Conservation (phyloP, 2,888 invertebrate species). For the Cephalotes varians region DNA sequence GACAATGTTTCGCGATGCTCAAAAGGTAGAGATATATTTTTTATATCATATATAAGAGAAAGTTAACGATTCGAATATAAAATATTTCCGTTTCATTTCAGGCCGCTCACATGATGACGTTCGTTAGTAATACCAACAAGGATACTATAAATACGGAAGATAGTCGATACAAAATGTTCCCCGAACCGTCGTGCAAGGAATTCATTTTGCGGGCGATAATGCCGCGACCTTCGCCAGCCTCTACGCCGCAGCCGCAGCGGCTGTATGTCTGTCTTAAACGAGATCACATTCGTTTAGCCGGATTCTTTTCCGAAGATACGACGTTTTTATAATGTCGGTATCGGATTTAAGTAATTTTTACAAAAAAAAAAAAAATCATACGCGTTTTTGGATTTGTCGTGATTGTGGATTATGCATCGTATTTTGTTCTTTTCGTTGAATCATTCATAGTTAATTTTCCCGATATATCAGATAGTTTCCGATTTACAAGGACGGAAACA, state of each 20-base stretch:
- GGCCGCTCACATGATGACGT: slow-evolving; percentile 86
- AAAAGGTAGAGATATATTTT: slow-evolving; percentile 84
- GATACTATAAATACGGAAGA: slow-evolving; percentile 78
- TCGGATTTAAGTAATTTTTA: neutral
- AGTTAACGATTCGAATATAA: neutral
- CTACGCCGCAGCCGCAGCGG: slow-evolving; percentile 89
- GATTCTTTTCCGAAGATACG: slow-evolving; percentile 93
- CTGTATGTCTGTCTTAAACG: slow-evolving; percentile 90
- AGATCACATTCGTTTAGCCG: slow-evolving; percentile 91
- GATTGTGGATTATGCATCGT: neutral
- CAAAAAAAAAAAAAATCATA: neutral
- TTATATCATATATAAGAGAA: neutral
- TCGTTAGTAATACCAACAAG: slow-evolving; percentile 75
- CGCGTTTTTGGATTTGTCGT: neutral
- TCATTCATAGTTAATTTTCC: neutral
- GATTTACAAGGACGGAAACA: neutral
- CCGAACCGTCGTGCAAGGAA: slow-evolving; percentile 88
- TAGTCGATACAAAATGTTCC: slow-evolving; percentile 85
- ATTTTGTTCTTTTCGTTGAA: neutral
- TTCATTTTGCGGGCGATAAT: slow-evolving; percentile 89
- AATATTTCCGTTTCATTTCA: slow-evolving; percentile 76
- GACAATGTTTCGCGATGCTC: slow-evolving; percentile 88
- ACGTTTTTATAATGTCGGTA: slow-evolving; percentile 87
- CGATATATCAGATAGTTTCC: neutral
- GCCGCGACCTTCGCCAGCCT: slow-evolving; percentile 88